Evolutionary conservation across 2,888 invertebrate genomes (phyloP), one percentile per base, ranked within the genome.

Genomic region (Mongoloraphidia duomilia): DNA sequence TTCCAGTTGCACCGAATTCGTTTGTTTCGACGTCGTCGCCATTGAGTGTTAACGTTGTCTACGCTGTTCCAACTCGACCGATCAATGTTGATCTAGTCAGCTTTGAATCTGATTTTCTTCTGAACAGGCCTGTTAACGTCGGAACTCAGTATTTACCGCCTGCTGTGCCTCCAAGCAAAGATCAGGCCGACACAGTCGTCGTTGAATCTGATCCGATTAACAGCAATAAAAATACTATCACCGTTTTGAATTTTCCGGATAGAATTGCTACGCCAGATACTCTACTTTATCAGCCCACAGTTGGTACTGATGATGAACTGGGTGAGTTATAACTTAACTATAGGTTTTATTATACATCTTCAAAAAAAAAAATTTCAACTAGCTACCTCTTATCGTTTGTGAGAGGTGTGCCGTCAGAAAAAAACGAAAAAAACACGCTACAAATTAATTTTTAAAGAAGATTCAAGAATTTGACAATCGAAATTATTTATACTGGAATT

Each of bases 41-140:
- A 8, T 58, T 67, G 48, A 55, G 62, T 10, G 56, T 70, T 44
- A 58, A 58, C 26, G 63, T 67, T 4, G 65, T 71, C 14, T 71
- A 69, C 54, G 70, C 69, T 11, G 59, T 70, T 41, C 69, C 71
- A 4, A 64, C 67, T 0, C 60, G 60, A 49, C 66, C 69, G 2
- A 55, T 55, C 14, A 56, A 54, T 8, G 50, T 54, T 1, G 54
- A 55, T 33, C 56, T 53, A 46, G 57, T 55, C 17, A 52, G 51
- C 49, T 55, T 52, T 42, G 50, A 55, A 42, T 51, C 52, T 8
- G 53, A 51, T 39, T 49, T 54, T 9, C 50, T 50, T 33, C 45
- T 53, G 10, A 52, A 51, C n/a, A 52, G 54, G n/a, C 57, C 57
- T 1, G 52, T 55, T 45, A 59, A 57, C 54, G 26, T 26, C 26